Conservation (phyloP, 1,140 invertebrate species). For the Tetragonula clypearis region DNA sequence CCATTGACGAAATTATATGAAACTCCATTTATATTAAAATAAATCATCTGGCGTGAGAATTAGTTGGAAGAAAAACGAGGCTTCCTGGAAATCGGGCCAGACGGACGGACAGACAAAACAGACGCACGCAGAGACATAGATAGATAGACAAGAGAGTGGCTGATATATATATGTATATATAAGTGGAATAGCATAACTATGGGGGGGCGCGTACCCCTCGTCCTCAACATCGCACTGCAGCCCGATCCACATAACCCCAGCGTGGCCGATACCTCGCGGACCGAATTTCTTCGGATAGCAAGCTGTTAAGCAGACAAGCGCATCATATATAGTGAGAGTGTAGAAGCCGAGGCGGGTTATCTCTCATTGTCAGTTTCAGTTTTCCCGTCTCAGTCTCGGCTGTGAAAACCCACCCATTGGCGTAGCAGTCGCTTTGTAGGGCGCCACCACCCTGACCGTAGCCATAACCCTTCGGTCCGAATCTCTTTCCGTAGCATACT, state of each 20-base stretch:
- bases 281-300: constrained; percentile 90
- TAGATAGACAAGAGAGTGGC: background rate
- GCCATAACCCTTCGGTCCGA: constrained; percentile 96
- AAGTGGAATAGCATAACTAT: constrained; percentile 54
- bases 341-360: constrained; percentile 75
- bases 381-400: constrained; percentile 66
- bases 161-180: background rate
- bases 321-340: constrained; percentile 77
- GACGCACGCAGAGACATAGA: background rate
- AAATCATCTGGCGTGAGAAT: background rate
- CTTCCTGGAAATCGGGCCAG: background rate
- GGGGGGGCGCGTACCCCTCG: constrained; percentile 80
- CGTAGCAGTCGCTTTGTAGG: constrained; percentile 91
- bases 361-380: constrained; percentile 63
- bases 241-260: constrained; percentile 85
- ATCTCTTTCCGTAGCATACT: constrained; percentile 97
- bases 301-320: constrained; percentile 83
- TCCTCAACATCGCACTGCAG: constrained; percentile 83
- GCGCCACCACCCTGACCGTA: constrained; percentile 96
- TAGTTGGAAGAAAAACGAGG: background rate
- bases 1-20: too few relatives aligned
- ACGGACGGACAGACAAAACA: background rate
- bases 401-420: constrained; percentile 86
- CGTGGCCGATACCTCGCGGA: constrained; percentile 92
- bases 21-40: too few relatives aligned